Percentiles rank a stretch among this genome's conserved stretches.
Evolutionary conservation across 2,888 invertebrate species (phyloP).

Genomic region (Eilema caniola): DNA sequence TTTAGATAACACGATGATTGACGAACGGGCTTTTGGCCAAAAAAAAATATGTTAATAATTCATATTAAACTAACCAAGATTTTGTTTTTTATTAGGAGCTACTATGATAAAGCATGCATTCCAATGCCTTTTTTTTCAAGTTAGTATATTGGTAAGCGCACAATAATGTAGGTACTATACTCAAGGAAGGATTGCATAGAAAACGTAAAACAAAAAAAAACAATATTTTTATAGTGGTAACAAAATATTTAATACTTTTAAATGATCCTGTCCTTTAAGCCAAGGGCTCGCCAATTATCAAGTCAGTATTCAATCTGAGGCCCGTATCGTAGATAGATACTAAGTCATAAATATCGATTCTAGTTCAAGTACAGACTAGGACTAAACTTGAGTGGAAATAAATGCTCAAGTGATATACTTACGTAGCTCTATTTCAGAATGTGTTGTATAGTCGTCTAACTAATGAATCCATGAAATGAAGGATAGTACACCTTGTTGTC

Average conservation of each 20-base stretch:
- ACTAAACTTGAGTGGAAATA: no score
- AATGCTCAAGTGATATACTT: no score
- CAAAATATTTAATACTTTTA: not conserved
- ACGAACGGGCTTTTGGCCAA: constrained; percentile 35
- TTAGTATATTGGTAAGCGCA: not conserved
- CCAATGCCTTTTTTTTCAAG: not conserved
- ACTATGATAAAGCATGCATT: not conserved
- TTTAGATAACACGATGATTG: constrained; percentile 47
- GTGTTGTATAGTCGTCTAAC: no score
- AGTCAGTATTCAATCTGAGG: no score
- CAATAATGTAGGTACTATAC: not conserved
- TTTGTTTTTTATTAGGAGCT: not conserved
- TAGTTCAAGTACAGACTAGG: no score
- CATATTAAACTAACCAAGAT: not conserved
- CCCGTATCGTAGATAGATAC: no score
- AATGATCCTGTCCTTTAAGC: not conserved
- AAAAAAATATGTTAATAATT: constrained; percentile 10
- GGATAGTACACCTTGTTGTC: no score
- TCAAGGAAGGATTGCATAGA: not conserved
- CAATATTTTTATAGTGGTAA: not conserved
- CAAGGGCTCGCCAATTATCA: not conserved
- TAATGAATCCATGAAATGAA: no score
- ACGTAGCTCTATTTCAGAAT: no score
- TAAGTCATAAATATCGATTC: no score
- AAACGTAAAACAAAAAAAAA: not conserved